Evolutionary conservation across 2,113 vertebrate genomes (phyloP).

Genomic region (Trichechus manatus): DNA sequence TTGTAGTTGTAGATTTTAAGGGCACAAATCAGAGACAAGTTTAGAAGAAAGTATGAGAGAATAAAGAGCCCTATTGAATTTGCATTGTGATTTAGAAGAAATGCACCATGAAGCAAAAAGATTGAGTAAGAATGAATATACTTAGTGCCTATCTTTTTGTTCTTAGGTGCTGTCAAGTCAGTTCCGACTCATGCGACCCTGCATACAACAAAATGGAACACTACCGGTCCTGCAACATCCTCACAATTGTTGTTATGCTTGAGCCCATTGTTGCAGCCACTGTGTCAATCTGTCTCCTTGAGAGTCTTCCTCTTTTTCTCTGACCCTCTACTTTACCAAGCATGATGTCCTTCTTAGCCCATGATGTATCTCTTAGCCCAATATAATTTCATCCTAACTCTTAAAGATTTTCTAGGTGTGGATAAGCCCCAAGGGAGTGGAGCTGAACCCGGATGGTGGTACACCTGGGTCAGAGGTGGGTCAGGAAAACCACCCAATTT

Average conservation of each 20-base stretch:
- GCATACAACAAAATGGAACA: too few relatives aligned
- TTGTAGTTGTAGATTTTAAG: background rate
- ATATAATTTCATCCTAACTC: background rate
- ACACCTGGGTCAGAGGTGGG: too few relatives aligned
- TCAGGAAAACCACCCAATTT: background rate
- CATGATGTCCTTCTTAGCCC: too few relatives aligned
- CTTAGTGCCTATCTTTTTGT: background rate
- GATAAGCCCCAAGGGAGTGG: background rate
- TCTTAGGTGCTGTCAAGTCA: too few relatives aligned
- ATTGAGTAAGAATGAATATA: background rate
- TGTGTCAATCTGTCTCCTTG: too few relatives aligned
- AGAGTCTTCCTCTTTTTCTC: too few relatives aligned
- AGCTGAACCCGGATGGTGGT: background rate
- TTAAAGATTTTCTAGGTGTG: background rate
- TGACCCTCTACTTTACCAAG: too few relatives aligned
- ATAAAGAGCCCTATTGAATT: background rate
- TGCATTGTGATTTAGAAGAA: background rate
- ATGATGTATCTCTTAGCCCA: too few relatives aligned
- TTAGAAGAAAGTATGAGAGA: background rate
- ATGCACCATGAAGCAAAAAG: background rate
- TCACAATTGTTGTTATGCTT: too few relatives aligned
- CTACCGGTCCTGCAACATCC: too few relatives aligned
- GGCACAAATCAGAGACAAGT: background rate
- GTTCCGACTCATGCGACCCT: too few relatives aligned
- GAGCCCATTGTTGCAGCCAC: too few relatives aligned